These are phyloP conservation scores for Mamestra brassicae DNA, from an alignment of 2,888 invertebrate genomes.

Conservation along the genomic window DNA sequence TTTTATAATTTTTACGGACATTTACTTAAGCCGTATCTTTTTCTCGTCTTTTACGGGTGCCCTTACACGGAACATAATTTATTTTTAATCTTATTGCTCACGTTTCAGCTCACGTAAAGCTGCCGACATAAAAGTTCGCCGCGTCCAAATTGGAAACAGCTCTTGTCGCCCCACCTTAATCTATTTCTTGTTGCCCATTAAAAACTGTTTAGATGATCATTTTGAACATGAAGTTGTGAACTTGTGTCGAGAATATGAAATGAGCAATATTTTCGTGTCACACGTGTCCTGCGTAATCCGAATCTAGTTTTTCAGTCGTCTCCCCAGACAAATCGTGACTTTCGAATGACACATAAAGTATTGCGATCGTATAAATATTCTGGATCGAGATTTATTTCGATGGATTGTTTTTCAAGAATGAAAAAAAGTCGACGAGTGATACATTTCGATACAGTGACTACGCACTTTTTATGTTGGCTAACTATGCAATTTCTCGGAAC, in stretches of 20 bases:
- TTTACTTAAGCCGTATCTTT: slow-evolving; percentile 62
- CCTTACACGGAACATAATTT: slow-evolving; percentile 84
- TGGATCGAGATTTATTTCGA: slow-evolving; percentile 26
- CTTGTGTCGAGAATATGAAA: slow-evolving; percentile 47
- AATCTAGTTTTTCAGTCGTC: slow-evolving; percentile 26
- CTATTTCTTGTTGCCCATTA: slow-evolving; percentile 67
- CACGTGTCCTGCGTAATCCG: slow-evolving; percentile 8
- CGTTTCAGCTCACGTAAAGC: slow-evolving; percentile 89
- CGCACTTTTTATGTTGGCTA: neutral
- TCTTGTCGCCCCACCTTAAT: slow-evolving; percentile 77
- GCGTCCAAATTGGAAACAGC: slow-evolving; percentile 85
- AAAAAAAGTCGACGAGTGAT: slow-evolving; percentile 17
- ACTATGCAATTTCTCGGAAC: neutral
- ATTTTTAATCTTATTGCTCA: slow-evolving; percentile 89
- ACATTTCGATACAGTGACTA: slow-evolving; percentile 7
- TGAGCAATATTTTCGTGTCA: slow-evolving; percentile 27
- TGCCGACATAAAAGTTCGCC: slow-evolving; percentile 88
- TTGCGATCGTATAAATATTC: slow-evolving; percentile 34
- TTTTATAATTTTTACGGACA: slow-evolving; percentile 12
- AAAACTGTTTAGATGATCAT: slow-evolving; percentile 59
- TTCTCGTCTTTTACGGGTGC: slow-evolving; percentile 74
- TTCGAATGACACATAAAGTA: slow-evolving; percentile 37
- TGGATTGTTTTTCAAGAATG: neutral
- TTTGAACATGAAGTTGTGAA: slow-evolving; percentile 41
- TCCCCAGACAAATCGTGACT: slow-evolving; percentile 45